Evolutionary conservation across 2,888 invertebrate genomes (phyloP), one percentile per base, ranked within the genome.

Genomic region (Zygothrica quintamaculata): DNA sequence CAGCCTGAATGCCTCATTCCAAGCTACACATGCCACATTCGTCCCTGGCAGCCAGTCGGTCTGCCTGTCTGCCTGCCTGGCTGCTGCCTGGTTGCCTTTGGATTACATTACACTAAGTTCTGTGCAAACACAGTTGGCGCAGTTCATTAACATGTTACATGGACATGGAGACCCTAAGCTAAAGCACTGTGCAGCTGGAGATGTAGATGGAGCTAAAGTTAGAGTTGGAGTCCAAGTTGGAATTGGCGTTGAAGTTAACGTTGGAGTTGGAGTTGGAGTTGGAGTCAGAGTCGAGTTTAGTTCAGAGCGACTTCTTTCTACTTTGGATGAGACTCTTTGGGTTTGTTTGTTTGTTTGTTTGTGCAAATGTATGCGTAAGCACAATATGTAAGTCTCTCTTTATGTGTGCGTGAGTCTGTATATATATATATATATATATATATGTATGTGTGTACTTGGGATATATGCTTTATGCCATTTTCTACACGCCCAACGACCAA

Each of bases 141-240:
- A 84, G 87, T 88, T 84, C 82, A 84, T 84, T 87, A 88, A 84
- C 88, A 88, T 87, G 84, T 87, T 86, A 82, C 82, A 87, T 85
- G 86, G 80, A 87, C 77, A 77, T 64, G 70, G 67, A 75, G 61
- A 66, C 51, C 51, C 60, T 52, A 39, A 44, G 51, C 66, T 11
- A 26, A 15, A 40, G 53, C 46, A 43, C n/a, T 29, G 62, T 1
- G 16, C 22, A n/a, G n/a, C n/a, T n/a, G n/a, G n/a, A n/a, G n/a
- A n/a, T n/a, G n/a, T n/a, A n/a, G n/a, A n/a, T 36, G 26, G 9
- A 55, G 13, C 12, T 6, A 37, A 26, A 57, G 37, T 12, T 3
- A 22, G 40, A 56, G 33, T 37, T 0, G 8, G 33, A 65, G 50
- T 40, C 3, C 18, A 7, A 55, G 18, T 13, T 7, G 39, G 22